Percentiles rank a stretch among this genome's conserved stretches.
phyloP scores from a whole-genome alignment of 2,113 vertebrate genomes.

The Okapia johnstoni region DNA sequence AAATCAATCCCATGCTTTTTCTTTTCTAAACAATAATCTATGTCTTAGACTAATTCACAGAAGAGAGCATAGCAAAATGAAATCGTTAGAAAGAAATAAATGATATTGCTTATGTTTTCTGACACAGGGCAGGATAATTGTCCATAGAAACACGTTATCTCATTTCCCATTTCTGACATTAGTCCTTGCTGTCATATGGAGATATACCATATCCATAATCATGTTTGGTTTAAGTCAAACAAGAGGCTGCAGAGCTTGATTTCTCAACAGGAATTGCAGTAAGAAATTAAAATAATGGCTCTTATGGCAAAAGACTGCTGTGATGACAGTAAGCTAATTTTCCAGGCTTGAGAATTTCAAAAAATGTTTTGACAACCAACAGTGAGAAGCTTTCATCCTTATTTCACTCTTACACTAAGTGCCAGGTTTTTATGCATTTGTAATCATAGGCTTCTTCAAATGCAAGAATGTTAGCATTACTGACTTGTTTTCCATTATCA shows the following conservation, averaged over 20 bases:
- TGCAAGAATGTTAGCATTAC: slow-evolving; percentile 64
- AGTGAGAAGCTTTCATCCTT: slow-evolving; percentile 78
- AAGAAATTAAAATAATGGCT: slow-evolving; percentile 79
- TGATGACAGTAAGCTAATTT: slow-evolving; percentile 80
- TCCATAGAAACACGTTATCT: slow-evolving; percentile 35
- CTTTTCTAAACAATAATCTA: neutral
- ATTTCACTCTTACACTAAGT: slow-evolving; percentile 61
- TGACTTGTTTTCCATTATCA: slow-evolving; percentile 71
- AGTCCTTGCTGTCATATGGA: slow-evolving; percentile 44
- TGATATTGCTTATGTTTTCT: neutral
- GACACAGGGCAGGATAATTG: neutral
- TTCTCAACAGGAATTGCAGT: slow-evolving; percentile 67
- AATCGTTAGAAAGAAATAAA: neutral
- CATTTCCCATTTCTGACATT: slow-evolving; percentile 48
- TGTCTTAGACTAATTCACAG: neutral
- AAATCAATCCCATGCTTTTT: neutral
- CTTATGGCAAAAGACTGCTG: slow-evolving; percentile 72
- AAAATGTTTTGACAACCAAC: slow-evolving; percentile 81
- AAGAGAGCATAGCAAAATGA: slow-evolving; percentile 23
- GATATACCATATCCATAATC: slow-evolving; percentile 52
- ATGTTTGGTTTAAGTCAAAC: slow-evolving; percentile 73
- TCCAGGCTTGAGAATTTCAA: slow-evolving; percentile 70
- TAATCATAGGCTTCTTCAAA: slow-evolving; percentile 65
- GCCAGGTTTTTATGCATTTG: slow-evolving; percentile 60
- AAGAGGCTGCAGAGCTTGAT: slow-evolving; percentile 61